These are phyloP conservation scores for Cinclus cinclus DNA, from an alignment of 2,113 vertebrate genomes.

Conservation along the genomic window DNA sequence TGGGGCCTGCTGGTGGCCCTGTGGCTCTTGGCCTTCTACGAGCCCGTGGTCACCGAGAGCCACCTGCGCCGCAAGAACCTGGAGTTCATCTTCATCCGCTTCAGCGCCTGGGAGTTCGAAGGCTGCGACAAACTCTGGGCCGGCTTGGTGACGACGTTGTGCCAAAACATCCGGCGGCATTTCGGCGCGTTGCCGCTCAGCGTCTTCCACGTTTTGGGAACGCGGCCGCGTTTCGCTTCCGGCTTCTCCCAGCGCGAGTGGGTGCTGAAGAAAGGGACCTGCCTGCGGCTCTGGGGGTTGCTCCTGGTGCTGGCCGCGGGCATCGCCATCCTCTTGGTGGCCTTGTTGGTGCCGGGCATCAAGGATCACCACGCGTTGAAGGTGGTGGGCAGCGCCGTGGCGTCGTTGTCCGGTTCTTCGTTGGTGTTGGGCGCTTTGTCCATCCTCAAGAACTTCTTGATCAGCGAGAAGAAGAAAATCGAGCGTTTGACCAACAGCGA, in stretches of 20 bases:
- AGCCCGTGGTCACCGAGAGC: slow-evolving; percentile 69
- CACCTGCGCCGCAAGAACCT: slow-evolving; percentile 77
- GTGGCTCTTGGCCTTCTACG: slow-evolving; percentile 83
- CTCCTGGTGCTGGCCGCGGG: slow-evolving; percentile 50
- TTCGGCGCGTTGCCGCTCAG: slow-evolving; percentile 85
- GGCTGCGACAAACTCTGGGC: slow-evolving; percentile 95
- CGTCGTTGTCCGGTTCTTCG: slow-evolving; percentile 79
- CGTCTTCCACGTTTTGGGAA: slow-evolving; percentile 80
- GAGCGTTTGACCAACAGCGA: slow-evolving; percentile 81
- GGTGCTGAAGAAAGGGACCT: slow-evolving; percentile 76
- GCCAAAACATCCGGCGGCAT: slow-evolving; percentile 75
- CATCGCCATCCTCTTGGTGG: slow-evolving; percentile 49
- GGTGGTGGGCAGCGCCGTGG: slow-evolving; percentile 64
- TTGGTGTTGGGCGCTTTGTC: slow-evolving; percentile 63
- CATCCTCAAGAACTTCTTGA: slow-evolving; percentile 81
- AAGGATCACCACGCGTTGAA: background rate
- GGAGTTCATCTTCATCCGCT: slow-evolving; percentile 86
- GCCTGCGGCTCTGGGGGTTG: slow-evolving; percentile 53
- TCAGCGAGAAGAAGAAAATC: slow-evolving; percentile 83
- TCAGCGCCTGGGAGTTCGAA: slow-evolving; percentile 94
- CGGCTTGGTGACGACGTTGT: slow-evolving; percentile 85
- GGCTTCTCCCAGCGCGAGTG: slow-evolving; percentile 67
- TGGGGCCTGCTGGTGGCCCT: slow-evolving; percentile 62
- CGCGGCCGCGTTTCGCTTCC: slow-evolving; percentile 17
- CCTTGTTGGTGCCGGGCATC: background rate